Evolutionary conservation across 2,888 invertebrate genomes (phyloP), one percentile per base, ranked within the genome.

Genomic region (Xanthia icteritia): DNA sequence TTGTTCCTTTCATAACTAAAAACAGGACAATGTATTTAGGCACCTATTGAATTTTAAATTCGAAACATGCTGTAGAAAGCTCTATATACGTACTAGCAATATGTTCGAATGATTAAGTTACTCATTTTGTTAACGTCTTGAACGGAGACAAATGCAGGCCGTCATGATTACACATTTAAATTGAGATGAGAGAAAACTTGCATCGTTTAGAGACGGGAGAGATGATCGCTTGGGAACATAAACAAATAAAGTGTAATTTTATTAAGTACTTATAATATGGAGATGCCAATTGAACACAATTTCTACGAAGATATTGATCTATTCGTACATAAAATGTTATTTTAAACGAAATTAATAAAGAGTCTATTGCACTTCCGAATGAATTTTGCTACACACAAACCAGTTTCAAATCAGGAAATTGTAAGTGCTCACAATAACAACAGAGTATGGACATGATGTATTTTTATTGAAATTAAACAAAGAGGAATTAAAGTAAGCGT

Each of bases 1-100:
- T 88, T 83, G 79, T 82, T 84, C 84, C 87, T 88, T 87, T 89
- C 85, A 81, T 87, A 76, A 87, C 84, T 82, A 84, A 88, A 86
- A 80, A 81, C 85, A 87, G 87, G 84, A 86, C 83, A 78, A 79
- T 75, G 45, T 75, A 73, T 86, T 82, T 85, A 80, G 78, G 74
- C 73, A 77, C n/a, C 27, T 67, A 58, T 66, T 36, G 5, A 60
- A 42, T 58, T 48, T 20, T 36, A 11, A 51, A 65, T 15, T 23
- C 45, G 3, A 56, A 67, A 67, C 23, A 36, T 2, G 11, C 27
- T 39, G 13, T 65, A 58, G 48, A 68, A 72, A 79, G 39, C 20
- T 20, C 15, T 39, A 56, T n/a, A 5, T 56, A n/a, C 20, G 11
- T 54, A n/a, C n/a, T 48, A 48, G 17, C 17, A 6, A n/a, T 39